Evolutionary conservation across 2,113 vertebrate species (phyloP).

Genomic region (Oreochromis spilurus): DNA sequence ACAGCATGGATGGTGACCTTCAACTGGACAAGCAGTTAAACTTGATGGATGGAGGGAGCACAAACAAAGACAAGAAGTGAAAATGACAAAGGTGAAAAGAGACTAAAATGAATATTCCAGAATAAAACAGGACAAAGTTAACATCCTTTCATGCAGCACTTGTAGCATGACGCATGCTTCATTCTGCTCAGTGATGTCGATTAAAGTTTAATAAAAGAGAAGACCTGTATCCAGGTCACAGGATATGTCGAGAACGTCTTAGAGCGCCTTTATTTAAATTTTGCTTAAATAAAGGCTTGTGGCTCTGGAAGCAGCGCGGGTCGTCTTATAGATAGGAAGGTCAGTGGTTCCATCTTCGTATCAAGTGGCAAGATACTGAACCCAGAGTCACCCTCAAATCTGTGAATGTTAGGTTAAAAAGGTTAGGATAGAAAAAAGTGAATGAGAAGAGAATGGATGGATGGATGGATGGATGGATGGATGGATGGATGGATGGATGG

Average conservation of each 20-base stretch:
- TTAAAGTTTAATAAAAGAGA: neutral
- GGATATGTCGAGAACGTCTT: neutral
- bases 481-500: too few species aligned
- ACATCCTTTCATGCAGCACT: neutral
- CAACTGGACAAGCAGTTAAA: neutral
- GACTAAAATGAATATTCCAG: neutral
- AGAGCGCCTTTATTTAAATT: neutral
- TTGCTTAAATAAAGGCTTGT: neutral
- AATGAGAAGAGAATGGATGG: neutral
- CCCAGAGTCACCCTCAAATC: neutral
- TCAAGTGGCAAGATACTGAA: neutral
- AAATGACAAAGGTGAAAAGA: neutral
- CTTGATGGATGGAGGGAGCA: neutral
- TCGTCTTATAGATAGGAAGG: neutral
- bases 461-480: neutral
- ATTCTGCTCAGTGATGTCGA: neutral
- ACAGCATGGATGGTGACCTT: neutral
- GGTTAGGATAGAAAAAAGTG: neutral
- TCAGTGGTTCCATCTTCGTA: neutral
- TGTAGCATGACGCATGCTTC: neutral
- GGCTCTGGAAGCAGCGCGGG: neutral
- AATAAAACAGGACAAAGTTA: neutral
- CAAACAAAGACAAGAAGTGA: neutral
- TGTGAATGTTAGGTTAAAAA: neutral
- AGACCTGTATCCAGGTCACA: neutral